These are phyloP conservation scores for Eupsilia transversa DNA, from an alignment of 2,888 invertebrate species.

Conservation along the genomic window DNA sequence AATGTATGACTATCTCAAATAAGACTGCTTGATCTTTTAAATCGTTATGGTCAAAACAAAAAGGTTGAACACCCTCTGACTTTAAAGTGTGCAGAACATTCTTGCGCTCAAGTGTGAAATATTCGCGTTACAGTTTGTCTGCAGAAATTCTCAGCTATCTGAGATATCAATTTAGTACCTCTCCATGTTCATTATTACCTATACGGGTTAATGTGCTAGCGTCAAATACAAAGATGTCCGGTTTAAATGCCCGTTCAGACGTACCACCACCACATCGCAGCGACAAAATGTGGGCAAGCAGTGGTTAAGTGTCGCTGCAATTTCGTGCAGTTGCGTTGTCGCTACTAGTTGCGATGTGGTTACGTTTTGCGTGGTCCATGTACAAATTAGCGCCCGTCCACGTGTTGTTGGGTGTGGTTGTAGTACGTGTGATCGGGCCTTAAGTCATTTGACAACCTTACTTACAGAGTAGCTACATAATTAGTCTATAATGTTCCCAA, in stretches of 20 bases:
- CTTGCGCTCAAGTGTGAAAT: not conserved
- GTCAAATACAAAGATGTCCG: constrained; percentile 7
- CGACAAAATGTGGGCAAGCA: too few species aligned
- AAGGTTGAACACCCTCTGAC: not conserved
- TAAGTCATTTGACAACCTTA: constrained; percentile 24
- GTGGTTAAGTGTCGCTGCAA: too few species aligned
- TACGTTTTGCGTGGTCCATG: too few species aligned
- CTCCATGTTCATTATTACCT: not conserved
- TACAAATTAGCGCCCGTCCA: too few species aligned
- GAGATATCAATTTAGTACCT: not conserved
- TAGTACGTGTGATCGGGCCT: not conserved
- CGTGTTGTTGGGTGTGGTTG: too few species aligned
- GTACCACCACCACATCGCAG: too few species aligned
- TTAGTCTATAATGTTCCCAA: too few species aligned
- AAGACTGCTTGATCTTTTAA: not conserved
- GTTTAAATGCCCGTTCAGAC: not conserved
- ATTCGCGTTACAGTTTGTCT: not conserved
- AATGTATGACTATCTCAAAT: not conserved
- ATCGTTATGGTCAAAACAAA: not conserved
- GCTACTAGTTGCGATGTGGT: too few species aligned
- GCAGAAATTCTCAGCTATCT: not conserved
- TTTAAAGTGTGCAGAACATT: not conserved
- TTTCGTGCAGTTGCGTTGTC: too few species aligned
- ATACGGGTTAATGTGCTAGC: constrained; percentile 14
- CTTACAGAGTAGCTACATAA: too few species aligned